Evolutionary conservation across 2,888 invertebrate species (phyloP), one percentile per base, ranked within the genome.

Genomic region (Cinara cedri): DNA sequence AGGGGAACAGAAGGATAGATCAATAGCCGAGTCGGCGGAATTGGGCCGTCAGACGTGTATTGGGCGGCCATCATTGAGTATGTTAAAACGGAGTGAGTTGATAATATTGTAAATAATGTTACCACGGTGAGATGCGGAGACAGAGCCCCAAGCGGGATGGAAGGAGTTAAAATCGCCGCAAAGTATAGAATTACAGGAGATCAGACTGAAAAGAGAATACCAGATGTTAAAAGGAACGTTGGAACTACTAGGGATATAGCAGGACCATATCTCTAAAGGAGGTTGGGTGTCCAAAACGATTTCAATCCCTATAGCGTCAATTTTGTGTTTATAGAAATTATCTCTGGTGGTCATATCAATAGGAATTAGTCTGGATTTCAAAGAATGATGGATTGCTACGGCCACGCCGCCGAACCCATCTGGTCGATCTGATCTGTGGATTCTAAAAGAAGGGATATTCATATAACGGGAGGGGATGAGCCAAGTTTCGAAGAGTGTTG

Each of bases 61-160:
- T 6, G 46, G 21, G 8, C 19, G 42, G 16, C 71, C 71, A 14
- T 54, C 19, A 8, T 71, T 57, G 14, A 71, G 13, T 19, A 71
- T 13, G 14, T 44, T 42, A 14, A 71, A 13, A 6, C 42, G 42
- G 4, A 55, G 13, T 16, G 55, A 19, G 21, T 42, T 19, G 2
- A 71, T 26, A 21, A 65, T 65, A 14, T 24, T 13, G n/a, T 75
- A 51, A 1, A 75, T 62, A 9, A 24, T 11, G 13, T 24, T 62
- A 24, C 75, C 75, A 19, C 75, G n/a, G 14, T 19, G 62, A 10
- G 75, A 51, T 6, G 14, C 10, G 2, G 34, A 14, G 11, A 16
- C 34, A 9, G 75, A 51, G 13, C 75, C 65, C 63, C 75, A 75
- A 10, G 63, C 55, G 4, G 76, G 76, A 44, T 54, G 66, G 19